Evolutionary conservation across 2,888 invertebrate genomes (phyloP), one percentile per base, ranked within the genome.

Genomic region (Barypeithes pellucidus): DNA sequence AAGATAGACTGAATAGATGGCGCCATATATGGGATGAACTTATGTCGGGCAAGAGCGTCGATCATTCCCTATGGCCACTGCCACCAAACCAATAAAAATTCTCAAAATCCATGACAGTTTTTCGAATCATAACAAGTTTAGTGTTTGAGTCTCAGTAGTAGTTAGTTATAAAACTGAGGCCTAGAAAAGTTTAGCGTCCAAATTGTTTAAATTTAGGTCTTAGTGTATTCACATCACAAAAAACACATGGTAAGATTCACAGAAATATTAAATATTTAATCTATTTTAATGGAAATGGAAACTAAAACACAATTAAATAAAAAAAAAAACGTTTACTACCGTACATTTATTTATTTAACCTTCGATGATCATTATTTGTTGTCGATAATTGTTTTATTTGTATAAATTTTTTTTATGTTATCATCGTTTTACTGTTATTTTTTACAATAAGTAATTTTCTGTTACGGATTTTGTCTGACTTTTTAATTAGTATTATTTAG

Each of bases 1-100:
- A 80, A 67, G 80, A 82, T 60, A 78, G 82, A 66, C 77, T 85
- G 67, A 77, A 80, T 29, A 82, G 80, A 80, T 85, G 83, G 83
- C 78, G 80, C 39, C 73, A 80, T 47, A 73, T 80, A 66, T 84
- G 81, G 79, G 80, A 80, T 14, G 74, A 77, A 1, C 43, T 76
- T 9, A 78, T 78, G 63, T 24, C 65, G 3, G 80, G 77, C 24
- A 75, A 74, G 20, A 70, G 69, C 12, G 75, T 78, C 14, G 75
- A 75, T 8, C 68, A 73, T 57, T 69, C 76, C 1, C 57, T 63
- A 39, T 77, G 74, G 76, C 76, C 76, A 5, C 12, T 76, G 24
- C 63, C 52, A 0, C 75, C 75, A 20, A 18, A 66, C 11, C 41
- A 66, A 36, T 66, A 66, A 65, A 54, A 39, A 67, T 20, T 59